Evolutionary conservation across 2,797 vertebrate species (phyloP).

Genomic region (Glossophaga mutica): DNA sequence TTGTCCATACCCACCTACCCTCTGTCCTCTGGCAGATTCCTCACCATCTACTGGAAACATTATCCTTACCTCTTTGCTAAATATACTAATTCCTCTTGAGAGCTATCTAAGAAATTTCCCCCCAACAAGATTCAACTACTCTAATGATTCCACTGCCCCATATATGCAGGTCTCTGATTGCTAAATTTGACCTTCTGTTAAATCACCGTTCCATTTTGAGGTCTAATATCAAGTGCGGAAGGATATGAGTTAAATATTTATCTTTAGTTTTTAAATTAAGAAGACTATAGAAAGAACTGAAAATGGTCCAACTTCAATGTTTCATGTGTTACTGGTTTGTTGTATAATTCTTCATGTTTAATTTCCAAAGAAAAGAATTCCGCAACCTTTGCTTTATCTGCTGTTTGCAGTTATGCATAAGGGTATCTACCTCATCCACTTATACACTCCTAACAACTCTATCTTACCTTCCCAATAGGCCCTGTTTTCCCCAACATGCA

Average conservation of each 20-base stretch:
- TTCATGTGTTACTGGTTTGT: not conserved
- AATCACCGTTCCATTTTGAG: not conserved
- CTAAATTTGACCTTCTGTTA: not conserved
- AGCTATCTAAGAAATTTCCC: not conserved
- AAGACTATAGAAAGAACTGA: constrained; percentile 1
- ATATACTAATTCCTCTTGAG: not conserved
- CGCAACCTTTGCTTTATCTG: constrained; percentile 57
- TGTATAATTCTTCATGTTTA: constrained; percentile 46
- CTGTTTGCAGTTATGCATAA: constrained; percentile 43
- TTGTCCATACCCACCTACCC: not conserved
- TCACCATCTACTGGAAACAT: not conserved
- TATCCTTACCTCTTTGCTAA: not conserved
- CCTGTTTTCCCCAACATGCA: not conserved
- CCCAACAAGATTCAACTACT: not conserved
- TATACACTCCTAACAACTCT: not conserved
- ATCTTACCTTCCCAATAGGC: not conserved
- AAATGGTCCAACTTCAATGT: not conserved
- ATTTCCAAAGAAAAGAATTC: constrained; percentile 66
- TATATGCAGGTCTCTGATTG: not conserved
- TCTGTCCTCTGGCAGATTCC: not conserved
- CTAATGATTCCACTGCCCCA: not conserved
- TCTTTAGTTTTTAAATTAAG: constrained; percentile 19
- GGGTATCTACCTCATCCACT: not conserved
- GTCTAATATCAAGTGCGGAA: not conserved
- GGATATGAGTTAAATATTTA: not conserved